Conservation (phyloP, 2,888 invertebrate genomes). For the Cephonodes hylas region DNA sequence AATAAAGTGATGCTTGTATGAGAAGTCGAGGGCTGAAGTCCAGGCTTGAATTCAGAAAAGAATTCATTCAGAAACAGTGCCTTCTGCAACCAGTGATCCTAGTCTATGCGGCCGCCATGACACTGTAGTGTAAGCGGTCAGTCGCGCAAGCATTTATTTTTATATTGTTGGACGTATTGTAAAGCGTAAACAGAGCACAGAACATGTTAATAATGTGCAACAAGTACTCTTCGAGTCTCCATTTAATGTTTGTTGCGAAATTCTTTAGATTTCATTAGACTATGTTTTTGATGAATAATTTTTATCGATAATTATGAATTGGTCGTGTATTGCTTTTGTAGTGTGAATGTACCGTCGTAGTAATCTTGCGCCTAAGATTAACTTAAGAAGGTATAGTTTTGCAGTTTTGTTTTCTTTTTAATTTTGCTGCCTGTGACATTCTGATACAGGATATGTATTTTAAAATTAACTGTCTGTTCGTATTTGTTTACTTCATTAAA, state of each 20-base stretch:
- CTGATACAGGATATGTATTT: slow-evolving; percentile 19
- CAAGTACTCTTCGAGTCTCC: slow-evolving; percentile 43
- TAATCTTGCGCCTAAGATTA: slow-evolving; percentile 74
- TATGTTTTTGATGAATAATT: neutral
- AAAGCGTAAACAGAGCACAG: slow-evolving; percentile 54
- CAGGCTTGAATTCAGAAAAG: neutral
- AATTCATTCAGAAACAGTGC: slow-evolving; percentile 50
- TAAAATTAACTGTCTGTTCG: neutral
- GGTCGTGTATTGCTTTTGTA: slow-evolving; percentile 35
- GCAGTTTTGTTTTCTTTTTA: slow-evolving; percentile 29
- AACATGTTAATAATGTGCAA: slow-evolving; percentile 49
- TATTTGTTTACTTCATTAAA: too few relatives aligned
- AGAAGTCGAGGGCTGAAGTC: neutral
- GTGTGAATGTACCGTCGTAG: slow-evolving; percentile 62
- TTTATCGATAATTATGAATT: neutral
- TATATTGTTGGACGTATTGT: slow-evolving; percentile 67
- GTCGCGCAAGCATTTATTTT: slow-evolving; percentile 79
- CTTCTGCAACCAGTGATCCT: slow-evolving; percentile 76
- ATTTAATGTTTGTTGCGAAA: slow-evolving; percentile 25
- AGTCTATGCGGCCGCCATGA: slow-evolving; percentile 63
- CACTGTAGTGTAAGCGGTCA: slow-evolving; percentile 47
- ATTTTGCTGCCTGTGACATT: slow-evolving; percentile 20
- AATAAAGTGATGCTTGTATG: slow-evolving; percentile 11
- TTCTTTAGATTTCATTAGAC: slow-evolving; percentile 34
- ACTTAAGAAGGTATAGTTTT: slow-evolving; percentile 64